A percentile compares a stretch with the other conserved stretches of the same genome.
Conservation (phyloP, 2,888 invertebrate genomes). For the Dasypogon diadema region DNA sequence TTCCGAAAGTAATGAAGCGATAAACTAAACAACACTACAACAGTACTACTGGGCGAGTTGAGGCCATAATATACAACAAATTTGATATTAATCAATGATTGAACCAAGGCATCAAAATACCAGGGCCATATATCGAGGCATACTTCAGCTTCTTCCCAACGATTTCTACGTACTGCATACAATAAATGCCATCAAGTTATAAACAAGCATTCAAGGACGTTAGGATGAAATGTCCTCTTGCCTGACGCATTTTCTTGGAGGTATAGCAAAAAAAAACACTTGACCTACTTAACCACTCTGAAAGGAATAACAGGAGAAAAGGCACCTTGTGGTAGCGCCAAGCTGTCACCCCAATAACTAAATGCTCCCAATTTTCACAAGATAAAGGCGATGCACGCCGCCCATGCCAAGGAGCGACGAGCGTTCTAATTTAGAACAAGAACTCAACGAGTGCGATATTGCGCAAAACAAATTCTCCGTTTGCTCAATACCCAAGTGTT, state of each 20-base stretch:
- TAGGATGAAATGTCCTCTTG: neutral
- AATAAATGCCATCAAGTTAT: neutral
- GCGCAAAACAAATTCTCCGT: conserved; percentile 3
- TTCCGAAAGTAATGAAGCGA: no score
- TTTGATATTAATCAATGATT: no score
- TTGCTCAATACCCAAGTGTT: neutral
- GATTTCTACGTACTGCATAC: neutral
- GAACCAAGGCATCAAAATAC: no score
- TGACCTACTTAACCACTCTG: neutral
- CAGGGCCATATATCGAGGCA: no score
- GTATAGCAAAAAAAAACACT: neutral
- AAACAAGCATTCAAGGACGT: neutral
- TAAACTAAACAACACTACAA: no score
- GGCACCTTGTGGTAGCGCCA: neutral
- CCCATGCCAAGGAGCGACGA: neutral
- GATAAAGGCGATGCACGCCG: neutral
- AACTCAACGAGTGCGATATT: neutral
- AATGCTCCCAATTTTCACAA: neutral
- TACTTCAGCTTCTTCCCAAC: no score
- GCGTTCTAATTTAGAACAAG: neutral
- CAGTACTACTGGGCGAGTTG: no score
- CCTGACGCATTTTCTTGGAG: neutral
- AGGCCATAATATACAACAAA: no score
- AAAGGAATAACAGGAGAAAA: neutral
- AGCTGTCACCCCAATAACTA: neutral